Percentiles rank a stretch among this genome's conserved stretches.
phyloP scores from a whole-genome alignment of 2,888 invertebrate genomes.

The Heliconius cydno region DNA sequence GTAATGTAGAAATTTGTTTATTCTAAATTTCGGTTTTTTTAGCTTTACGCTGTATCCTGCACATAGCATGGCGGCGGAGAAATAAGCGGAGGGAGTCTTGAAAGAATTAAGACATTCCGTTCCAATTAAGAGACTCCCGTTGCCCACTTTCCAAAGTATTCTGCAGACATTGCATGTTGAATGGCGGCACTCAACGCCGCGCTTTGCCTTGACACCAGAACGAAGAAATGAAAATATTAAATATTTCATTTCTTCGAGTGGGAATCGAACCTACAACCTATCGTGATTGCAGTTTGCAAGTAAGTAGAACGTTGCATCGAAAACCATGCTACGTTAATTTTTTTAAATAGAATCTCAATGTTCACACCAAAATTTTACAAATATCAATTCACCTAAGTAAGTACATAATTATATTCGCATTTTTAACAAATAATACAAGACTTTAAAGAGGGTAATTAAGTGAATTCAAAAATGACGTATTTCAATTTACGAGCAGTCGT shows the following conservation, averaged over 20 bases:
- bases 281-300: no score
- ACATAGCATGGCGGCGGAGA: neutral
- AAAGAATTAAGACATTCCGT: neutral
- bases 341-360: neutral
- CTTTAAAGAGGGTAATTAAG: conserved; percentile 21
- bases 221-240: no score
- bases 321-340: neutral
- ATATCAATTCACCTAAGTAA: neutral
- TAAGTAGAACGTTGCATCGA: neutral
- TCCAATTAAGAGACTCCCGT: neutral
- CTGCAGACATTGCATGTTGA: neutral
- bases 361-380: neutral
- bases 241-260: no score
- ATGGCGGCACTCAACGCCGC: neutral
- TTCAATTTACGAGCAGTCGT: conserved; percentile 27
- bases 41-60: neutral
- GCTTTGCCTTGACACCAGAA: neutral
- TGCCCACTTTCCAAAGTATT: neutral
- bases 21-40: neutral
- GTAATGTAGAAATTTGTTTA: conserved; percentile 66
- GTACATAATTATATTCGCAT: neutral
- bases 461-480: conserved; percentile 7
- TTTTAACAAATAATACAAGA: conserved; percentile 14
- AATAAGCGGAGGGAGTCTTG: neutral
- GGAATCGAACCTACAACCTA: no score